A percentile compares a stretch with the other conserved stretches of the same genome.
Conservation (phyloP, 2,113 vertebrate genomes). For the Chelonoidis abingdonii region DNA sequence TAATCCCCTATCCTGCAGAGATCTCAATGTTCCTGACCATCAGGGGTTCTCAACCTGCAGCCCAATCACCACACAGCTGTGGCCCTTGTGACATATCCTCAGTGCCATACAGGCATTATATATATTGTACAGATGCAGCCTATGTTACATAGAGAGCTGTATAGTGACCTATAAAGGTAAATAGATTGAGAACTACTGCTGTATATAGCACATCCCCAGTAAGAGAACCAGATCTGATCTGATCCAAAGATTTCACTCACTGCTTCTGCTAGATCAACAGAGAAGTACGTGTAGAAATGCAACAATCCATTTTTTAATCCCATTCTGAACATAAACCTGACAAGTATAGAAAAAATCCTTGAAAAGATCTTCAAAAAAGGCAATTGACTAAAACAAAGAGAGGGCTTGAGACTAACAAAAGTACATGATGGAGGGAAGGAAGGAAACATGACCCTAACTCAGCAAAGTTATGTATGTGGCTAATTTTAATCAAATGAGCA, state of each 20-base stretch:
- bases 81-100: too few relatives aligned
- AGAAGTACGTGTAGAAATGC: background rate
- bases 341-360: background rate
- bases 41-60: too few relatives aligned
- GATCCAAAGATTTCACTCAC: background rate
- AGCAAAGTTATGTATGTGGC: background rate
- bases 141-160: too few relatives aligned
- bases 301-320: background rate
- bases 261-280: background rate
- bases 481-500: background rate
- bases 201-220: background rate
- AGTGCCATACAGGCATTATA: too few relatives aligned
- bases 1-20: background rate
- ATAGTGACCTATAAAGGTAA: too few relatives aligned
- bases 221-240: background rate
- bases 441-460: background rate
- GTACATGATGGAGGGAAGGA: background rate
- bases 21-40: background rate
- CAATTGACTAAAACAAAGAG: background rate
- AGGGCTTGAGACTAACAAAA: background rate
- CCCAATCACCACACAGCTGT: too few relatives aligned
- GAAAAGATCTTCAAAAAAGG: background rate
- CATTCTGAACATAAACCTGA: background rate
- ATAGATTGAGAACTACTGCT: too few relatives aligned
- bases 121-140: too few relatives aligned